These are phyloP conservation scores for Ivindomyrus marchei DNA, from an alignment of 2,113 vertebrate genomes.

Conservation along the genomic window DNA sequence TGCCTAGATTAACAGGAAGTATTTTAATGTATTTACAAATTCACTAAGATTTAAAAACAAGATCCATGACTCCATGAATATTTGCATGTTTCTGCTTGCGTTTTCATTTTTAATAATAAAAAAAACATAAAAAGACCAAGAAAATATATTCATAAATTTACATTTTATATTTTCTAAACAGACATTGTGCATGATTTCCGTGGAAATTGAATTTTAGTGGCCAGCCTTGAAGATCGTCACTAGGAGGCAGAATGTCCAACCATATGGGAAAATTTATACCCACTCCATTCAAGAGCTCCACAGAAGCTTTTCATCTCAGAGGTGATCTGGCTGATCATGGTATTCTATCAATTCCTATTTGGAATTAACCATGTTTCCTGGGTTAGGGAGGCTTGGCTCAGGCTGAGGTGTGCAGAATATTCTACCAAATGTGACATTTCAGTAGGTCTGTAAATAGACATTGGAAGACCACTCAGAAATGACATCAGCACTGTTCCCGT, in stretches of 20 bases:
- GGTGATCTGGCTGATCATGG: slow-evolving; percentile 32
- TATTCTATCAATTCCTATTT: slow-evolving; percentile 43
- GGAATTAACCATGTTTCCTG: slow-evolving; percentile 43
- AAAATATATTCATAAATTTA: slow-evolving; percentile 54
- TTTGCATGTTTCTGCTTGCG: slow-evolving; percentile 20
- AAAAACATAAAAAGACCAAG: slow-evolving; percentile 44
- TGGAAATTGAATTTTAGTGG: slow-evolving; percentile 39
- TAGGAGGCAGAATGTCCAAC: slow-evolving; percentile 24
- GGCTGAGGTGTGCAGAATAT: slow-evolving; percentile 34
- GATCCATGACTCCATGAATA: slow-evolving; percentile 1
- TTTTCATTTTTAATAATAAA: slow-evolving; percentile 46
- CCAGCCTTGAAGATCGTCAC: slow-evolving; percentile 32
- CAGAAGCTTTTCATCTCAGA: slow-evolving; percentile 46
- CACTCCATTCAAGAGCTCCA: slow-evolving; percentile 46
- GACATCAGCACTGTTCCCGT: slow-evolving; percentile 73
- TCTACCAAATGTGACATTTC: slow-evolving; percentile 21
- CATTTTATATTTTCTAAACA: slow-evolving; percentile 31
- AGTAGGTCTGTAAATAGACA: background rate
- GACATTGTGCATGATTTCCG: slow-evolving; percentile 21
- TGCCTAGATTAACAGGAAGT: background rate
- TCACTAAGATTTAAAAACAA: background rate
- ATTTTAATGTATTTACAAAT: background rate
- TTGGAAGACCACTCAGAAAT: background rate
- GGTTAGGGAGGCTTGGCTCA: slow-evolving; percentile 38
- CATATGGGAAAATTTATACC: slow-evolving; percentile 34